Percentiles rank a stretch among this genome's conserved stretches.
Evolutionary conservation across 23 tunicate species (phyloP).

Genomic region (Trididemnum miniatum): DNA sequence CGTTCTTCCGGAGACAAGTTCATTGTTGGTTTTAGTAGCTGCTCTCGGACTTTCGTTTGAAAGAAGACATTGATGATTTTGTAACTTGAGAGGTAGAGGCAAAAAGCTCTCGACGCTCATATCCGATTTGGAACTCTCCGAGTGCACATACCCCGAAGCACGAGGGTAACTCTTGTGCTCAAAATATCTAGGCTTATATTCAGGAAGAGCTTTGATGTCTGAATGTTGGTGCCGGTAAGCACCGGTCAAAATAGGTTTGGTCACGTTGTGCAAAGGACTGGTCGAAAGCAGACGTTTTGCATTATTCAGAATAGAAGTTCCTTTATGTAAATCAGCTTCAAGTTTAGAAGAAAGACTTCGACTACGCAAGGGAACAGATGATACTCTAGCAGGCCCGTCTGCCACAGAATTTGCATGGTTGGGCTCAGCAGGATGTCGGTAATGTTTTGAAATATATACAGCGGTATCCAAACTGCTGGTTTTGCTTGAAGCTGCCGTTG

Average conservation of each 20-base stretch:
- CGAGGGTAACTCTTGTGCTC: background rate
- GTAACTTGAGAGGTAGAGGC: conserved; percentile 5
- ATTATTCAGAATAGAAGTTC: conserved; percentile 1
- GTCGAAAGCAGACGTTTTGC: conserved; percentile 21
- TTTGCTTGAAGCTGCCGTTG: background rate
- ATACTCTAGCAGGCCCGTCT: background rate
- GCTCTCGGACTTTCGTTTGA: background rate
- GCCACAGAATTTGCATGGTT: background rate
- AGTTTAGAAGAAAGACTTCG: background rate
- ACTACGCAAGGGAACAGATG: background rate
- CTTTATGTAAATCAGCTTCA: background rate
- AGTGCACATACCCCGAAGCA: background rate
- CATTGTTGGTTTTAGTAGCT: background rate
- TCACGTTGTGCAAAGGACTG: conserved; percentile 6
- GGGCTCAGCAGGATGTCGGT: background rate
- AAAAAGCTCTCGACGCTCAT: conserved; percentile 19
- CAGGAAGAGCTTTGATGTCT: background rate
- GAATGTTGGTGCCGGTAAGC: background rate
- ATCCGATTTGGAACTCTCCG: conserved; percentile 22
- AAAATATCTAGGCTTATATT: background rate
- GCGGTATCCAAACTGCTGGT: conserved; percentile 27
- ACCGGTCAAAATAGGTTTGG: no score
- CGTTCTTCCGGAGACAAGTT: background rate
- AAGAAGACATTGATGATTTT: conserved; percentile 4
- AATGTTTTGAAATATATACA: background rate